Percentiles rank a stretch among this genome's conserved stretches.
Evolutionary conservation across 2,888 invertebrate genomes (phyloP).

Genomic region (Microctonus hyperodae): DNA sequence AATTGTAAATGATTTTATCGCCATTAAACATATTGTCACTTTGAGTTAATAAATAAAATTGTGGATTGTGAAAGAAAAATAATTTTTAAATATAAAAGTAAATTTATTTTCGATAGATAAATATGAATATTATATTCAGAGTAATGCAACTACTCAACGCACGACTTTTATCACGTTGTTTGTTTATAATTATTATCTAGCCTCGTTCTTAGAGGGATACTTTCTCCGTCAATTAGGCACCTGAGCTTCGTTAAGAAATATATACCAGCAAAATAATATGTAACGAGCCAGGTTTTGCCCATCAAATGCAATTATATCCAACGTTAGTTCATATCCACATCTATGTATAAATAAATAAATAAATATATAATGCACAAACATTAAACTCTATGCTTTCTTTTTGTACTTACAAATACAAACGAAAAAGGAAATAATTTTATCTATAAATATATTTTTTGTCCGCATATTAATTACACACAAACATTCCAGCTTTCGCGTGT

Average conservation of each 20-base stretch:
- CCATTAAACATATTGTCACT: slow-evolving; percentile 1
- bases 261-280: slow-evolving; percentile 18
- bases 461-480: not conserved
- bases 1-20: not conserved
- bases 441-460: slow-evolving; percentile 1
- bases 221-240: slow-evolving; percentile 49
- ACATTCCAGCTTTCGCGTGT: not conserved
- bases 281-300: slow-evolving; percentile 25
- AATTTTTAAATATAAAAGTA: not conserved
- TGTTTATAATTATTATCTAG: slow-evolving; percentile 37
- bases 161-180: slow-evolving; percentile 35
- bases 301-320: slow-evolving; percentile 24
- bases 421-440: not conserved
- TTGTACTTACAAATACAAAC: not conserved
- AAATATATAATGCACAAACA: not conserved
- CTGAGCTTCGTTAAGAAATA: slow-evolving; percentile 42
- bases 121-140: not conserved
- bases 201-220: slow-evolving; percentile 37
- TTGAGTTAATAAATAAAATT: not conserved
- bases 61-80: not conserved
- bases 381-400: not conserved
- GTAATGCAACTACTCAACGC: not conserved
- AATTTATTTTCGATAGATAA: not conserved
- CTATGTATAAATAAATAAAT: not conserved
- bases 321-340: not conserved